These are phyloP conservation scores for Rhorus exstirpatorius DNA, from an alignment of 2,888 invertebrate species.

Conservation along the genomic window DNA sequence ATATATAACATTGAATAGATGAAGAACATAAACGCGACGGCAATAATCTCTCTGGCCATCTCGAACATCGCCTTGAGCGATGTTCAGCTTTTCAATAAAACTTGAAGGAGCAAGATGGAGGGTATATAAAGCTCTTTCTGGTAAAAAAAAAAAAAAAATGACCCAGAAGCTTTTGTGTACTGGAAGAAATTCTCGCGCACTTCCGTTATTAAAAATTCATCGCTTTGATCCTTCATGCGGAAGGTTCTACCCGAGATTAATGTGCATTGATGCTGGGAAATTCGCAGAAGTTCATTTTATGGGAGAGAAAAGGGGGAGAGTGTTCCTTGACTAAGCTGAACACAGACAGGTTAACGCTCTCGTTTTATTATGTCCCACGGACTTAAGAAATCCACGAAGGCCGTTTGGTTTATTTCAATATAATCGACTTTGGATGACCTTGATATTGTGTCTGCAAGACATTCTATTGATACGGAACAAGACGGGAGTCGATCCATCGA, in stretches of 20 bases:
- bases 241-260: not conserved
- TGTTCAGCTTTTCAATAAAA: constrained; percentile 52
- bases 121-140: constrained; percentile 14
- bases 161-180: constrained; percentile 10
- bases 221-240: constrained; percentile 45
- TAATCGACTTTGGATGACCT: constrained; percentile 17
- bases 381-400: no score
- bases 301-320: not conserved
- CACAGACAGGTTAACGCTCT: constrained; percentile 32
- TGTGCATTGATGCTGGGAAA: no score
- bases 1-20: not conserved
- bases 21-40: constrained; percentile 35
- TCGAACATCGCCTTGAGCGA: constrained; percentile 4
- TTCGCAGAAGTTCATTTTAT: no score
- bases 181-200: constrained; percentile 1
- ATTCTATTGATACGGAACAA: no score
- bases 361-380: not conserved
- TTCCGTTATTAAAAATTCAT: constrained; percentile 55
- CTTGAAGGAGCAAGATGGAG: constrained; percentile 23
- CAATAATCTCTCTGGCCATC: constrained; percentile 40
- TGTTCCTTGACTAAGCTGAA: constrained; percentile 71
- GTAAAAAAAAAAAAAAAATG: constrained; percentile 10
- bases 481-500: no score
- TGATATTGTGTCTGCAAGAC: not conserved
- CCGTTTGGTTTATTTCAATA: not conserved